Percentiles rank a stretch among this genome's conserved stretches.
These are phyloP conservation scores for Drosophila miranda DNA, from an alignment of 1,140 invertebrate genomes.

Conservation along the genomic window DNA sequence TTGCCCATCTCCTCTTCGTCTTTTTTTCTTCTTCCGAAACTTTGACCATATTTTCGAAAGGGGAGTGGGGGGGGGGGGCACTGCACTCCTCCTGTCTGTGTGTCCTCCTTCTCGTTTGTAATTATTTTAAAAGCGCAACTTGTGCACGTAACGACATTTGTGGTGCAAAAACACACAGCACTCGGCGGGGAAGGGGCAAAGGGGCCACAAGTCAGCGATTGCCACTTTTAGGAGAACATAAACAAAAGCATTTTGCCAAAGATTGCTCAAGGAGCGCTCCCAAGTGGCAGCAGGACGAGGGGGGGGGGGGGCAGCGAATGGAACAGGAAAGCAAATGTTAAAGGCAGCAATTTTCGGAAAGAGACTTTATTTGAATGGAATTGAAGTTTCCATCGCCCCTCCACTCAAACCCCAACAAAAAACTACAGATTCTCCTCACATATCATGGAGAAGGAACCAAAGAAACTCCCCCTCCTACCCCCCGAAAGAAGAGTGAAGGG, in stretches of 20 bases:
- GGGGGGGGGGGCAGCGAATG: not conserved
- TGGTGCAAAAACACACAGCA: slow-evolving; percentile 34
- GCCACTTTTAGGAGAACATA: slow-evolving; percentile 72
- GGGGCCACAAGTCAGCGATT: slow-evolving; percentile 56
- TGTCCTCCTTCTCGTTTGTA: slow-evolving; percentile 53
- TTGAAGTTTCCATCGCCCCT: too few species aligned
- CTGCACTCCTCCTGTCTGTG: slow-evolving; percentile 14
- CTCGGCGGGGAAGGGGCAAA: slow-evolving; percentile 12
- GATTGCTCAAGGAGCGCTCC: slow-evolving; percentile 23
- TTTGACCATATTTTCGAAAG: slow-evolving; percentile 51
- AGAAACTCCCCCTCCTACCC: not conserved
- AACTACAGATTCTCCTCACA: not conserved
- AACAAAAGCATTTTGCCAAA: slow-evolving; percentile 61
- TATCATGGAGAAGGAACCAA: slow-evolving; percentile 4
- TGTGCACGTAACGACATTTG: slow-evolving; percentile 79
- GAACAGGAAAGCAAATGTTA: too few species aligned
- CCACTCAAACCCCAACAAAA: too few species aligned
- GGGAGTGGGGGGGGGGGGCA: not conserved
- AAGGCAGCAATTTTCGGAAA: not conserved
- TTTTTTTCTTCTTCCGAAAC: slow-evolving; percentile 36
- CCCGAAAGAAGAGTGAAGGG: too few species aligned
- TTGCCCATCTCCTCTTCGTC: slow-evolving; percentile 15
- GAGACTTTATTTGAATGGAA: slow-evolving; percentile 18
- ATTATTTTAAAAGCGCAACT: slow-evolving; percentile 80
- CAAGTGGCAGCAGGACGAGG: not conserved